phyloP scores from a whole-genome alignment of 2,113 vertebrate genomes.

The Dolichotis patagonum region DNA sequence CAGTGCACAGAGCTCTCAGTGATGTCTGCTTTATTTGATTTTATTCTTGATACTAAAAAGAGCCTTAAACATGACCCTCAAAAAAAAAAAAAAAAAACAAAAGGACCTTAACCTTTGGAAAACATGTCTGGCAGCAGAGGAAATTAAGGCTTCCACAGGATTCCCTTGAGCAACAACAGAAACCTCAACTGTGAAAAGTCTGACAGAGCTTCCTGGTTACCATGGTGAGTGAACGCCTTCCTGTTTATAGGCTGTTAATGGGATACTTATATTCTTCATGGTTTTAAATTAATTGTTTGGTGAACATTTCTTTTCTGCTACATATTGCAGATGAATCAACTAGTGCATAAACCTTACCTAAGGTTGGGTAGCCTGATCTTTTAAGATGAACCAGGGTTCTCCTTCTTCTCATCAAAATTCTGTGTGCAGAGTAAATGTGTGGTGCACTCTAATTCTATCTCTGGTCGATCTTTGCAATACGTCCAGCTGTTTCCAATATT shows the following conservation, averaged over 20 bases:
- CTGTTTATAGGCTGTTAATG: slow-evolving; percentile 67
- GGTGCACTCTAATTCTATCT: slow-evolving; percentile 36
- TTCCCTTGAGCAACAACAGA: slow-evolving; percentile 65
- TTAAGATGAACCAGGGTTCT: neutral
- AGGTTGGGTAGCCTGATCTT: neutral
- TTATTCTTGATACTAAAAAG: slow-evolving; percentile 58
- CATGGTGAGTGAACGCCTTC: slow-evolving; percentile 72
- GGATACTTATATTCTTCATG: slow-evolving; percentile 59
- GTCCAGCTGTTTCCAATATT: slow-evolving; percentile 40
- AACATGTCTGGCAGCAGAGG: slow-evolving; percentile 69
- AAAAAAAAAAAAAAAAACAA: slow-evolving; percentile 55
- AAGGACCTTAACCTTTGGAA: slow-evolving; percentile 70
- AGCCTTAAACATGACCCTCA: slow-evolving; percentile 68
- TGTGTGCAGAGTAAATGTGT: neutral
- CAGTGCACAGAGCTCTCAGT: neutral
- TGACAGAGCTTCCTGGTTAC: slow-evolving; percentile 74
- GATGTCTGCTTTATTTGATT: slow-evolving; percentile 48
- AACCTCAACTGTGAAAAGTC: slow-evolving; percentile 55
- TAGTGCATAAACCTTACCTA: neutral
- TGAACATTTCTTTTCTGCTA: neutral
- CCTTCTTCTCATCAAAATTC: slow-evolving; percentile 46
- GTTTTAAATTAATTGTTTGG: slow-evolving; percentile 74
- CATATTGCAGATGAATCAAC: neutral
- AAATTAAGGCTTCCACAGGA: slow-evolving; percentile 60
- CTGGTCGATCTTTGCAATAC: neutral